Percentiles rank a stretch among this genome's conserved stretches.
These are phyloP conservation scores for Eubasilissa splendida DNA, from an alignment of 2,888 invertebrate species.

Conservation along the genomic window DNA sequence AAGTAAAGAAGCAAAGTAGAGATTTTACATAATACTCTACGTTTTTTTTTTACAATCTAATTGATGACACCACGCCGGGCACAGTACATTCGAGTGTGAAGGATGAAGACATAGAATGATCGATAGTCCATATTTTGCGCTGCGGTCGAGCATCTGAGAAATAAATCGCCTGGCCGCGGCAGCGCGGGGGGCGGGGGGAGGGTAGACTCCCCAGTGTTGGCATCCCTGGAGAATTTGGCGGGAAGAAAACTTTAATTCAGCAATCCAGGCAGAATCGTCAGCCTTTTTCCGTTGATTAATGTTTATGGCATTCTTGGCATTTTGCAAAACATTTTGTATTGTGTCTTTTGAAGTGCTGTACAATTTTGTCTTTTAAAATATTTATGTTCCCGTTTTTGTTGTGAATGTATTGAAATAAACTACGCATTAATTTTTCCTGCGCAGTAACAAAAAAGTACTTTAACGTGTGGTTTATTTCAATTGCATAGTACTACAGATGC, in stretches of 20 bases:
- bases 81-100: too few species aligned
- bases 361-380: too few species aligned
- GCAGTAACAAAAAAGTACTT: too few species aligned
- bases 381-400: too few species aligned
- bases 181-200: not conserved
- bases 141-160: not conserved
- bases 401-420: too few species aligned
- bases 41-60: too few species aligned
- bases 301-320: conserved; percentile 12
- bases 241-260: conserved; percentile 9
- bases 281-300: conserved; percentile 15
- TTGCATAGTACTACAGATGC: too few species aligned
- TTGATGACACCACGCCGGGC: too few species aligned
- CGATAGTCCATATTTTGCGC: not conserved
- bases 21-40: too few species aligned
- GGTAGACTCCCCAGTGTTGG: not conserved
- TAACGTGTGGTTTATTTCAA: too few species aligned
- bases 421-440: too few species aligned
- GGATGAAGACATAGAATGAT: not conserved
- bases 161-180: not conserved
- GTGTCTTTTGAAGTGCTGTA: not conserved
- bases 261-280: conserved; percentile 15
- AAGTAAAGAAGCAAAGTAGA: too few species aligned
- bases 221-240: conserved; percentile 15
- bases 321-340: conserved; percentile 4